These are phyloP conservation scores for Bilobella aurantiaca DNA, from an alignment of 1,140 invertebrate genomes.

Conservation along the genomic window DNA sequence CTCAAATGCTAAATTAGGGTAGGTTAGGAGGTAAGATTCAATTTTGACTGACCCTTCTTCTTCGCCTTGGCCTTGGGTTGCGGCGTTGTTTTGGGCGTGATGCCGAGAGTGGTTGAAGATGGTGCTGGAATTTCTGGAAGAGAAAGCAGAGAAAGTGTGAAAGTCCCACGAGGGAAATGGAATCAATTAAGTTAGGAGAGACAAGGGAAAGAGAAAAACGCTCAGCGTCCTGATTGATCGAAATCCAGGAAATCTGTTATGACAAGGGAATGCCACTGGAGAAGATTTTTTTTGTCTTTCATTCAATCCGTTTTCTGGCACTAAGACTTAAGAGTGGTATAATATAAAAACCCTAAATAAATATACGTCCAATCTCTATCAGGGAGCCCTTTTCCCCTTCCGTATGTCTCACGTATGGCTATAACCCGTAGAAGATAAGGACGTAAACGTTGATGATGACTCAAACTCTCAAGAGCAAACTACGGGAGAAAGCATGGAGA, in stretches of 20 bases:
- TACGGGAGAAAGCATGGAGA: slow-evolving; percentile 27
- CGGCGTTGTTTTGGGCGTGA: slow-evolving; percentile 40
- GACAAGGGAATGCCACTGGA: slow-evolving; percentile 23
- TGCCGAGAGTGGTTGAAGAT: slow-evolving; percentile 49
- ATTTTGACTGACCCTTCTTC: slow-evolving; percentile 16
- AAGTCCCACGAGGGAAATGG: neutral
- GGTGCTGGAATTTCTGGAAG: slow-evolving; percentile 57
- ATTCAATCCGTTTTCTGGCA: too few species aligned
- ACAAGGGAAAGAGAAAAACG: slow-evolving; percentile 5
- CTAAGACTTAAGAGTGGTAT: too few species aligned
- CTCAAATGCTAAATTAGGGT: too few species aligned
- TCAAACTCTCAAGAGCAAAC: neutral
- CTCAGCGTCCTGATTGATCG: slow-evolving; percentile 35
- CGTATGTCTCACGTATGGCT: too few species aligned
- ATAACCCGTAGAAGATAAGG: neutral
- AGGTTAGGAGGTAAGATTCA: too few species aligned
- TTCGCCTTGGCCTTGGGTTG: slow-evolving; percentile 20
- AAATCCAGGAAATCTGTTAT: slow-evolving; percentile 36
- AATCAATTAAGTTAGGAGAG: neutral
- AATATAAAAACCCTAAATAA: slow-evolving; percentile 4
- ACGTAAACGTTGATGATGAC: neutral
- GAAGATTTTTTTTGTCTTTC: too few species aligned
- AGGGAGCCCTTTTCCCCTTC: too few species aligned
- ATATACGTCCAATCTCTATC: neutral
- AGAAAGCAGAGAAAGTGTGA: neutral